These are phyloP conservation scores for Calliphora vicina DNA, from an alignment of 1,140 invertebrate genomes.

Conservation along the genomic window DNA sequence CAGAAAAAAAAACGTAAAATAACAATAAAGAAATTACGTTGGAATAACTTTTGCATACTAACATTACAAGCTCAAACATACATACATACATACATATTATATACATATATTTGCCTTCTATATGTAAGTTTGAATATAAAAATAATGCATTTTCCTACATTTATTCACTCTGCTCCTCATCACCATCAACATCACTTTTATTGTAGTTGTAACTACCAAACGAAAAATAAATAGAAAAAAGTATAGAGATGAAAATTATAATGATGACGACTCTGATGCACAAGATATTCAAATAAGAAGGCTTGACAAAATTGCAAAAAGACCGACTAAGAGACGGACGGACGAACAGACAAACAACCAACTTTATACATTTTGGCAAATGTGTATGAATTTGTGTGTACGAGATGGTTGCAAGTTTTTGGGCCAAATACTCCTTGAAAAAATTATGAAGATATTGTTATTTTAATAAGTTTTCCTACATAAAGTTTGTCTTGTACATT, in stretches of 20 bases:
- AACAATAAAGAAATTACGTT: conserved; percentile 11
- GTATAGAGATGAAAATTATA: not conserved
- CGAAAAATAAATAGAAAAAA: not conserved
- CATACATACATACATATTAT: not conserved
- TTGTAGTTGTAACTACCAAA: not conserved
- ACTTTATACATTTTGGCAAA: not conserved
- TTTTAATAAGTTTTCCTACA: conserved; percentile 19
- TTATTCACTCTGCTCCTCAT: not conserved
- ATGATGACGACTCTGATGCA: conserved; percentile 20
- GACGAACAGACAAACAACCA: not conserved
- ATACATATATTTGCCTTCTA: too few relatives aligned
- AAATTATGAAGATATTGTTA: conserved; percentile 22
- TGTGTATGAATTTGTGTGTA: too few relatives aligned
- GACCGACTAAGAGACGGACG: not conserved
- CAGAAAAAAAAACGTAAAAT: not conserved
- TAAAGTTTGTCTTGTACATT: not conserved
- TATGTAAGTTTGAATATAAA: not conserved
- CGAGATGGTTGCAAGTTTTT: not conserved
- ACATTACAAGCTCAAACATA: not conserved
- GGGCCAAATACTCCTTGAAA: conserved; percentile 12
- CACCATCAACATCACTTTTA: not conserved
- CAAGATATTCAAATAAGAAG: conserved; percentile 12
- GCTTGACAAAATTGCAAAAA: not conserved
- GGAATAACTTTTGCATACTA: not conserved
- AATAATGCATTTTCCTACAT: not conserved